Conservation (phyloP, 2,888 invertebrate species). For the Nomada ferruginata region DNA sequence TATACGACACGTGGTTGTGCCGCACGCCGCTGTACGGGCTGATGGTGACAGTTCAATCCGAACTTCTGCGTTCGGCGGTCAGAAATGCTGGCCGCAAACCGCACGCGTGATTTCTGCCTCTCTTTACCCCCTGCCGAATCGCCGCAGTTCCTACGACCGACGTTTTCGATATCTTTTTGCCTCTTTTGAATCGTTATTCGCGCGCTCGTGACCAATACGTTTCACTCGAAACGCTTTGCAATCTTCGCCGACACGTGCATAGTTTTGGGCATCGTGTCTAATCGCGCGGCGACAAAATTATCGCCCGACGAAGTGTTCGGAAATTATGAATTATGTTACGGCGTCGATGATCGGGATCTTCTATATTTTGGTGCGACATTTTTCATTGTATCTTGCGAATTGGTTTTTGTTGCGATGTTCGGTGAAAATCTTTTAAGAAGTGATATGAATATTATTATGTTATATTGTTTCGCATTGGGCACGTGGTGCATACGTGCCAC, state of each 20-base stretch:
- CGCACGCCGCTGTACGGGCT: conserved; percentile 74
- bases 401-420: too few relatives aligned
- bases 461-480: too few relatives aligned
- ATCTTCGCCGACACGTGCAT: not conserved
- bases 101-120: conserved; percentile 82
- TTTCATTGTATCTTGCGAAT: too few relatives aligned
- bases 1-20: conserved; percentile 76
- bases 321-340: too few relatives aligned
- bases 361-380: too few relatives aligned
- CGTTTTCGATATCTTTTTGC: conserved; percentile 28
- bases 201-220: not conserved
- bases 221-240: not conserved
- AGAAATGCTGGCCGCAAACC: conserved; percentile 83
- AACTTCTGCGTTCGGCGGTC: conserved; percentile 83
- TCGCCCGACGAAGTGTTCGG: too few relatives aligned
- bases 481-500: too few relatives aligned
- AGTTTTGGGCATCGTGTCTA: too few relatives aligned
- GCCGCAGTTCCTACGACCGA: conserved; percentile 35
- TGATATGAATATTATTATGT: too few relatives aligned
- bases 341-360: too few relatives aligned
- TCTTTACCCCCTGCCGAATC: conserved; percentile 69
- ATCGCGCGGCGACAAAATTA: too few relatives aligned
- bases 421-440: too few relatives aligned
- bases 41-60: conserved; percentile 84
- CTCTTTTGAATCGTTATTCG: conserved; percentile 9